Evolutionary conservation across 1,140 invertebrate species (phyloP), one percentile per base, ranked within the genome.

Genomic region (Trinorchestia longiramus): DNA sequence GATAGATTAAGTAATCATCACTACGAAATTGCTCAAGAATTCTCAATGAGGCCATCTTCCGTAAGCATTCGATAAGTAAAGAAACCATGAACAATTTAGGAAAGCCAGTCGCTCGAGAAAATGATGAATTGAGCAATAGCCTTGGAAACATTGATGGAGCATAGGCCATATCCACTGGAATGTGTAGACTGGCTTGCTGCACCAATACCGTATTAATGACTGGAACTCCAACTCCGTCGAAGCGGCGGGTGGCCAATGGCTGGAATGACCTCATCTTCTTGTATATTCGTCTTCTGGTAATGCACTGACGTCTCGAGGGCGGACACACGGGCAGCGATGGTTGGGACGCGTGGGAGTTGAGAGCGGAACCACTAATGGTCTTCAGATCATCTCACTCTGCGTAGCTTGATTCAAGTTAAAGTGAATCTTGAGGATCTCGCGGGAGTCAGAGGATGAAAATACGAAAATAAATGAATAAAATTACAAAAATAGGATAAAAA

Each of bases 141-240:
- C 43, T 17, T 19, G 43, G 43, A 94, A 45, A 94, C 92, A 94
- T 44, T 94, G 92, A 94, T 94, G 92, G 40, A 94, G 92, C 92
- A 17, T n/a, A 44, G 92, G 92, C 92, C 92, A 94, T 94, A 94
- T 94, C 92, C 92, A 94, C 36, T 43, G 44, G 44, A 94, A 94
- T 94, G 45, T 94, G 92, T 94, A 47, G 92, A 40, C 92, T 40
- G 92, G 41, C 92, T 94, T 45, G 92, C 92, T 47, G 43, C 92
- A 94, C 92, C 92, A 47, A 94, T 94, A 94, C 92, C 92, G 92
- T 94, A 94, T 45, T 94, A 94, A 94, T 94, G 92, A 94, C 41
- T 45, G 92, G 43, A 43, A 94, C 44, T 94, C 44, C 92, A n/a
- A 40, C 92, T 45, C 44, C 43, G 43, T 40, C 36, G 44, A 45